Conservation (phyloP, 2,797 vertebrate species). For the Mastacembelus armatus region DNA sequence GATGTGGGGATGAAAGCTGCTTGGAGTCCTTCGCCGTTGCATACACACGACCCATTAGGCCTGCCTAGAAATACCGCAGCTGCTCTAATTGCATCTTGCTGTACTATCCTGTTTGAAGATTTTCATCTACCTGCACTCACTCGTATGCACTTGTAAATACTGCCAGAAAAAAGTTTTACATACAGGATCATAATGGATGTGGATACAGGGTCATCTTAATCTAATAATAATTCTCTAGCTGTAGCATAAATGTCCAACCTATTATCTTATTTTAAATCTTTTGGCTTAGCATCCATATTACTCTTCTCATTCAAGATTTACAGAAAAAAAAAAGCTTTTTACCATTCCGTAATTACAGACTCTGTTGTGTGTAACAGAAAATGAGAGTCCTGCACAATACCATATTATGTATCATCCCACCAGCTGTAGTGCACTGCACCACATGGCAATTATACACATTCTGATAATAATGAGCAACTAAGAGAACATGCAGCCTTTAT, state of each 20-base stretch:
- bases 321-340: constrained; percentile 6
- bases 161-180: background rate
- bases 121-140: constrained; percentile 59
- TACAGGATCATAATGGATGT: constrained; percentile 18
- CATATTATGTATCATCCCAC: constrained; percentile 6
- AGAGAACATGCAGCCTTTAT: background rate
- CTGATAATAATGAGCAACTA: constrained; percentile 4
- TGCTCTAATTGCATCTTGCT: constrained; percentile 74
- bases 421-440: background rate
- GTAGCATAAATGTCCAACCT: background rate
- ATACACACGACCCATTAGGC: constrained; percentile 72
- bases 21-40: constrained; percentile 66
- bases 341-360: background rate
- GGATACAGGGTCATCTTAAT: constrained; percentile 11
- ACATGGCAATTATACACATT: constrained; percentile 18
- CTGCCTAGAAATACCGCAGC: constrained; percentile 63
- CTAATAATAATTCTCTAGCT: background rate
- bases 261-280: constrained; percentile 7
- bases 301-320: background rate
- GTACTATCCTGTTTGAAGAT: constrained; percentile 57
- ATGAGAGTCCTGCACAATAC: background rate
- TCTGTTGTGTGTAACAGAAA: background rate
- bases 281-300: constrained; percentile 1
- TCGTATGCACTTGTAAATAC: constrained; percentile 36
- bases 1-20: constrained; percentile 54